Conservation (phyloP, 37 sponge, comb jelly and placozoan species). For the Spongilla lacustris region DNA sequence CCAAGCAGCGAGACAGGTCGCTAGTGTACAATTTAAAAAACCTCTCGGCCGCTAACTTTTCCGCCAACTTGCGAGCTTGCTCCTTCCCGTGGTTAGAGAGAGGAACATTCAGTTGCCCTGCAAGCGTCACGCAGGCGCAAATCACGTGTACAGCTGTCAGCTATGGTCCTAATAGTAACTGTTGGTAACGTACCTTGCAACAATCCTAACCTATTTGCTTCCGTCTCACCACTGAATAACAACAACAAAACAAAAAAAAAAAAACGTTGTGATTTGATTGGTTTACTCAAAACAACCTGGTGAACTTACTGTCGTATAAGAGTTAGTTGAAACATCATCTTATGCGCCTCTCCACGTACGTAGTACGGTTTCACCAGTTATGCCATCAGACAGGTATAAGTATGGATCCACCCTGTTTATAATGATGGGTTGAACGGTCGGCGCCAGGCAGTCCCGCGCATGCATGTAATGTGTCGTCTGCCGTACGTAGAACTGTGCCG, state of each 20-base stretch:
- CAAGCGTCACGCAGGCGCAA: not conserved
- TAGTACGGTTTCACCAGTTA: not conserved
- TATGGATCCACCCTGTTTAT: not conserved
- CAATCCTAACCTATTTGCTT: slow-evolving; percentile 17
- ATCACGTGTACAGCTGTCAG: not conserved
- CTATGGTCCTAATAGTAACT: not conserved
- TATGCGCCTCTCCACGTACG: not conserved
- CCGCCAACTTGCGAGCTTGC: slow-evolving; percentile 17
- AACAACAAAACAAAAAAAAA: not conserved
- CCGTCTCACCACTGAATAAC: slow-evolving; percentile 26
- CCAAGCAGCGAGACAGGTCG: slow-evolving; percentile 26
- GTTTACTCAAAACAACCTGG: no score
- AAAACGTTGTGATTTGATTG: not conserved
- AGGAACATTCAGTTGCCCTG: slow-evolving; percentile 39
- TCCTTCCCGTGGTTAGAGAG: slow-evolving; percentile 25
- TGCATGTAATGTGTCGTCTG: slow-evolving; percentile 2
- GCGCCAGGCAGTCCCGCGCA: not conserved
- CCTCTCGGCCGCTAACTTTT: slow-evolving; percentile 29
- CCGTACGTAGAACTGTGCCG: not conserved
- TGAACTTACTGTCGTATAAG: slow-evolving; percentile 13
- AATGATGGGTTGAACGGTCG: not conserved
- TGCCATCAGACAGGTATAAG: not conserved
- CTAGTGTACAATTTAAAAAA: slow-evolving; percentile 20
- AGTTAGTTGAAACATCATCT: not conserved
- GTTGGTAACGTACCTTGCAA: slow-evolving; percentile 37